A percentile compares a stretch with the other conserved stretches of the same genome.
Evolutionary conservation across 2,888 invertebrate genomes (phyloP).

Genomic region (Tuberolachnus salignus): DNA sequence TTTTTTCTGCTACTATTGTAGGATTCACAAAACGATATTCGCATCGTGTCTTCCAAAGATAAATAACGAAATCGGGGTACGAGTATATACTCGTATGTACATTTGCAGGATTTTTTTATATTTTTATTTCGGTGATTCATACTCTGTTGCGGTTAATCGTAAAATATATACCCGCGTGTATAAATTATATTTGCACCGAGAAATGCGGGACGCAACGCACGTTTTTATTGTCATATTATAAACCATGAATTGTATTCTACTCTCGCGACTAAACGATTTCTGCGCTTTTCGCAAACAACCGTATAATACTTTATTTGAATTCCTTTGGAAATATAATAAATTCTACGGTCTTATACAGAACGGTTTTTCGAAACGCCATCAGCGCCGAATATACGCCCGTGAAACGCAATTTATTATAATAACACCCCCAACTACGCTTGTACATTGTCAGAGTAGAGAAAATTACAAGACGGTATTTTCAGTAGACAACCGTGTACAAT

Average conservation of each 20-base stretch:
- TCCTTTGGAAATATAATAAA: too few relatives aligned
- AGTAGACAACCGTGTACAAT: too few relatives aligned
- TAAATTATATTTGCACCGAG: background rate
- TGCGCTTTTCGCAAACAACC: background rate
- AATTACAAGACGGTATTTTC: too few relatives aligned
- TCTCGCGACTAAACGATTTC: constrained; percentile 34
- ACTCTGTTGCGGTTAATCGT: constrained; percentile 31
- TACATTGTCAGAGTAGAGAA: too few relatives aligned
- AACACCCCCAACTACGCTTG: background rate
- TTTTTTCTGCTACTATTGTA: too few relatives aligned
- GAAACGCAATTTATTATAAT: constrained; percentile 14
- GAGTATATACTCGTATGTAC: too few relatives aligned
- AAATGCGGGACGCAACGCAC: constrained; percentile 13
- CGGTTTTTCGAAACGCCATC: background rate
- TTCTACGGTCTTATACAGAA: too few relatives aligned
- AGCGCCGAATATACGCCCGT: background rate
- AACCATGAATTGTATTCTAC: constrained; percentile 15
- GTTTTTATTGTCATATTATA: constrained; percentile 35
- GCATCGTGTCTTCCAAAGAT: background rate
- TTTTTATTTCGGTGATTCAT: constrained; percentile 25
- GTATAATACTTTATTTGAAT: background rate
- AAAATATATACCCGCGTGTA: background rate
- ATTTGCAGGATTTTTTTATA: background rate
- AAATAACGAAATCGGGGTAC: too few relatives aligned
- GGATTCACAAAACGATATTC: too few relatives aligned